Evolutionary conservation across 2,113 vertebrate species (phyloP).

Genomic region (Antennarius striatus): DNA sequence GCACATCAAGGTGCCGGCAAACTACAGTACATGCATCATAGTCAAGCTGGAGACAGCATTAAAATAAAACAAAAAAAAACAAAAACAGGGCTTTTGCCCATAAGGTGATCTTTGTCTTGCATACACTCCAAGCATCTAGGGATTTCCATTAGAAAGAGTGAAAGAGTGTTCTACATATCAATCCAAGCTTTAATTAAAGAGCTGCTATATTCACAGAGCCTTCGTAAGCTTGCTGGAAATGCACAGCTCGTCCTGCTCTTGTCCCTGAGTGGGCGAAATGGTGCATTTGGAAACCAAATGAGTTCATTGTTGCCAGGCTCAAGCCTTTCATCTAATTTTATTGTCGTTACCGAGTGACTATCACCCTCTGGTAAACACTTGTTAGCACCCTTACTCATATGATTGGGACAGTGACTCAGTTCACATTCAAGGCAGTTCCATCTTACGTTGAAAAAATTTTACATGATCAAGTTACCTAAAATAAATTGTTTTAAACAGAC

Average conservation of each 20-base stretch:
- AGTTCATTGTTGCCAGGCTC: constrained; percentile 69
- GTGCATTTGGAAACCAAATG: constrained; percentile 82
- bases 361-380: constrained; percentile 76
- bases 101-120: constrained; percentile 38
- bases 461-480: not conserved
- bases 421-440: constrained; percentile 12
- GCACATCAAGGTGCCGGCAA: constrained; percentile 32
- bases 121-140: constrained; percentile 43
- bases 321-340: constrained; percentile 73
- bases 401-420: constrained; percentile 60
- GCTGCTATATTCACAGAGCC: constrained; percentile 79
- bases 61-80: constrained; percentile 13
- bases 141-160: constrained; percentile 83
- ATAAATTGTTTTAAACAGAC: no score
- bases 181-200: constrained; percentile 84
- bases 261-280: constrained; percentile 64
- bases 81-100: constrained; percentile 9
- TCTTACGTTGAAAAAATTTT: constrained; percentile 11
- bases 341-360: constrained; percentile 71
- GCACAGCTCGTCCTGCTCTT: constrained; percentile 59
- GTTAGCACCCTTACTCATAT: constrained; percentile 71
- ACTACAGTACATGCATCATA: constrained; percentile 31
- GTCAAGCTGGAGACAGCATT: constrained; percentile 6
- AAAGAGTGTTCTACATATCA: constrained; percentile 84
- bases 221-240: constrained; percentile 66